Evolutionary conservation across 2,113 vertebrate genomes (phyloP), one percentile per base, ranked within the genome.

Genomic region (Progne subis): DNA sequence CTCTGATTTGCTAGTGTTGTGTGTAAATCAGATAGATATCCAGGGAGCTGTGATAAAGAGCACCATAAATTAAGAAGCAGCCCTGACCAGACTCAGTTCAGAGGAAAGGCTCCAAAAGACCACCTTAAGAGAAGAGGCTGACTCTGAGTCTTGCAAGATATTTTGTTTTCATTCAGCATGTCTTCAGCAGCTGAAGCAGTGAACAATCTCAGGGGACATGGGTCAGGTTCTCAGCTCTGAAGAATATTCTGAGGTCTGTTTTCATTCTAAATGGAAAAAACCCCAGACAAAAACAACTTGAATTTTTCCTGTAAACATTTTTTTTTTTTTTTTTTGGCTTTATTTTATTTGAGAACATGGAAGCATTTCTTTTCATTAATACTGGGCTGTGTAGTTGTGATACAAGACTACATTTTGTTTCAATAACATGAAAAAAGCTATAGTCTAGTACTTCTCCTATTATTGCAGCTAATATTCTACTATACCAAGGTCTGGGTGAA

Each of bases 11-110:
- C 20, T 69, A 52, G 20, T 52, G 25, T 46, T 78, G 3, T 6
- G 8, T 23, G 31, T 81, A 52, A 34, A 2, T 24, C 7, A 4
- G 1, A 0, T 12, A 4, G 1, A 0, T 12, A 67, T 31, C 25
- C 81, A 41, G 10, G 52, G 37, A 68, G 24, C 17, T 60, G 47
- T 34, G 18, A 32, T 39, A 41, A 18, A 43, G 7, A 31, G 12
- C 18, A 43, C 9, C 28, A 34, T 21, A 71, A 81, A 86, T 47
- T 46, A 65, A 41, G 3, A 5, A 78, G 74, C 28, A 77, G 47
- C 26, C 41, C 21, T 80, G 29, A 49, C 21, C 28, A 84, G 39
- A 28, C 37, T 47, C 21, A 76, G 3, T 55, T 67, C 29, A 41
- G 28, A 43, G n/a, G 5, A 50, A 84, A 80, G 26, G 18, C 9